These are phyloP conservation scores for Meleagris gallopavo DNA, from an alignment of 2,113 vertebrate species.

Conservation along the genomic window DNA sequence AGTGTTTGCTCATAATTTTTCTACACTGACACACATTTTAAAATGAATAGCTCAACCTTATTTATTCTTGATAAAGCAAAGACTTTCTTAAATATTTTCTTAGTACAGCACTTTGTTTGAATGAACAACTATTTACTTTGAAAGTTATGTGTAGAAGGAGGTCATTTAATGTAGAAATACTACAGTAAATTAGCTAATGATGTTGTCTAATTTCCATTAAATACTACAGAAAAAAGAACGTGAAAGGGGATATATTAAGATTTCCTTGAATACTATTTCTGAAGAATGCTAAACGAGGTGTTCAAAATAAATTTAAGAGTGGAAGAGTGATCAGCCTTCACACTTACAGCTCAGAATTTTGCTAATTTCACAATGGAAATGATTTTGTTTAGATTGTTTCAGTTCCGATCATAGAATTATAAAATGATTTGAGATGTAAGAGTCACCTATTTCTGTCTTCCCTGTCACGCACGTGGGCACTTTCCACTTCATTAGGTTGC, in stretches of 20 bases:
- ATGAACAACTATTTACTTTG: not conserved
- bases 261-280: not conserved
- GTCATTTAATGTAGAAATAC: not conserved
- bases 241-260: not conserved
- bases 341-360: not conserved
- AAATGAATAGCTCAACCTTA: not conserved
- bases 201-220: not conserved
- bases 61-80: not conserved
- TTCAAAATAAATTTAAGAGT: not conserved
- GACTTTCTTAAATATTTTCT: not conserved
- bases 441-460: too few species aligned
- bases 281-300: not conserved
- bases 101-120: not conserved
- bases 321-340: not conserved
- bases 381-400: not conserved
- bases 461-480: too few species aligned
- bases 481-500: too few species aligned
- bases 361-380: not conserved
- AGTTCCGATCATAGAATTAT: not conserved
- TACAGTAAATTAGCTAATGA: slow-evolving; percentile 6
- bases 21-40: not conserved
- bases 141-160: slow-evolving; percentile 5
- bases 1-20: not conserved
- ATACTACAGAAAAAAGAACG: not conserved
- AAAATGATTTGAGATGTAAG: too few species aligned